Conservation (phyloP, 2,113 vertebrate species). For the Actenoides lindsayi region DNA sequence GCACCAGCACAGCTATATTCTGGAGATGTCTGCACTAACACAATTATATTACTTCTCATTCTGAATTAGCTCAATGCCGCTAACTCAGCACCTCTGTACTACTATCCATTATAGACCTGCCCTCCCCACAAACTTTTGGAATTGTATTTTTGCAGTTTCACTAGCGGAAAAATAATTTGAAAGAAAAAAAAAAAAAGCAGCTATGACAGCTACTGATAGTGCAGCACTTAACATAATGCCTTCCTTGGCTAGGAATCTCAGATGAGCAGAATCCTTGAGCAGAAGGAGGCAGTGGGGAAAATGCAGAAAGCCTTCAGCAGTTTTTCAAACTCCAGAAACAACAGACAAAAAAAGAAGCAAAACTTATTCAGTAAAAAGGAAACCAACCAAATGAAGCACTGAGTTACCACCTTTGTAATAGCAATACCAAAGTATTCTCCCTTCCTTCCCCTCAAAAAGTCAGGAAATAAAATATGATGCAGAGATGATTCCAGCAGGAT, state of each 20-base stretch:
- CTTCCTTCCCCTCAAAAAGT: not conserved
- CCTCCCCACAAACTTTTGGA: not conserved
- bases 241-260: slow-evolving; percentile 17
- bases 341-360: not conserved
- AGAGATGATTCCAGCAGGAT: not conserved
- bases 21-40: not conserved
- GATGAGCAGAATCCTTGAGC: not conserved
- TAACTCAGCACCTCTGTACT: not conserved
- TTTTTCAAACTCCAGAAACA: not conserved
- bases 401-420: not conserved
- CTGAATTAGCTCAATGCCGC: not conserved
- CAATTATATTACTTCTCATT: not conserved
- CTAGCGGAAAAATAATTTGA: not conserved
- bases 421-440: not conserved
- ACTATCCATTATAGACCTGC: not conserved
- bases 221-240: slow-evolving; percentile 32
- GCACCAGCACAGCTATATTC: not conserved
- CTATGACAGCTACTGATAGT: not conserved
- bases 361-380: not conserved
- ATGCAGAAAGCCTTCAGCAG: not conserved
- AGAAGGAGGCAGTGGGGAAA: not conserved
- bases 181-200: not conserved
- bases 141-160: not conserved
- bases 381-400: not conserved
- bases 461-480: not conserved